These are phyloP conservation scores for Tupaia chinensis DNA, from an alignment of 2,113 vertebrate genomes.

Conservation along the genomic window DNA sequence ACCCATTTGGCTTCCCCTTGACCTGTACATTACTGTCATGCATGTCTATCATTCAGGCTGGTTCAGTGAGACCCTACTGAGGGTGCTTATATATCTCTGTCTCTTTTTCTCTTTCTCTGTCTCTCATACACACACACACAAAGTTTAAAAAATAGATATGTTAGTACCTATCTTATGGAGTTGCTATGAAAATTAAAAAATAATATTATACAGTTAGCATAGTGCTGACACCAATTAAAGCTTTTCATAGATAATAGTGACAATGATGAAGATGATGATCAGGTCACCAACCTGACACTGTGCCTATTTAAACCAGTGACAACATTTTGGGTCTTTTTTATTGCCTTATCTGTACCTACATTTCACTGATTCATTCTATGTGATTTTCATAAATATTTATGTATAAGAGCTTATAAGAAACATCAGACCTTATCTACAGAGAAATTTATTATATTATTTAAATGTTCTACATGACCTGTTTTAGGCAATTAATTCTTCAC, in stretches of 20 bases:
- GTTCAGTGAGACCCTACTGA: too few relatives aligned
- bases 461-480: constrained; percentile 43
- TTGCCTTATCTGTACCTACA: background rate
- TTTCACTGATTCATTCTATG: background rate
- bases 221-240: background rate
- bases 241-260: background rate
- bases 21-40: too few relatives aligned
- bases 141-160: too few relatives aligned
- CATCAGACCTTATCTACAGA: constrained; percentile 1
- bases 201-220: background rate
- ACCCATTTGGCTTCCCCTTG: too few relatives aligned
- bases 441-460: constrained; percentile 58
- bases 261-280: background rate
- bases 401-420: background rate
- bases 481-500: constrained; percentile 70
- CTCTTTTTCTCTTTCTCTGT: too few relatives aligned
- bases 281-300: background rate
- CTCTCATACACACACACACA: too few relatives aligned
- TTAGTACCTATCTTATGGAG: background rate
- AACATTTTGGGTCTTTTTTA: background rate
- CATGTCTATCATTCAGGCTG: too few relatives aligned
- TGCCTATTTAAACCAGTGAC: background rate
- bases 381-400: constrained; percentile 36
- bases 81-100: too few relatives aligned
- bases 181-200: constrained; percentile 14